phyloP scores from a whole-genome alignment of 2,888 invertebrate genomes.

The Lacanobia wlatinum region DNA sequence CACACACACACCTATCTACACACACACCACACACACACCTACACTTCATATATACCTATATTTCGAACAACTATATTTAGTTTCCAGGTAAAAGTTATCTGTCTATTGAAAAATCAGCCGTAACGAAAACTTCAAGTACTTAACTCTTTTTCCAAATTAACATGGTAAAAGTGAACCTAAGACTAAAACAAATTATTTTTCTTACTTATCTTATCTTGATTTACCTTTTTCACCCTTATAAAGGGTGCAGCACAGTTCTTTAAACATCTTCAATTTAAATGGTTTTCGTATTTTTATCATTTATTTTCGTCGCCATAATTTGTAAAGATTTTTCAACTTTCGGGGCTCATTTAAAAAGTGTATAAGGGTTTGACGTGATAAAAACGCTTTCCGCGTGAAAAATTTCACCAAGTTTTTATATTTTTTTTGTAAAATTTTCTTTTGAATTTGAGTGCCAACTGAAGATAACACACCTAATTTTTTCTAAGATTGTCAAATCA shows the following conservation, averaged over 20 bases:
- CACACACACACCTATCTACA: no score
- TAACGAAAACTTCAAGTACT: no score
- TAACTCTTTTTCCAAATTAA: no score
- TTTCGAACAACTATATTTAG: no score
- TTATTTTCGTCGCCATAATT: slow-evolving; percentile 22
- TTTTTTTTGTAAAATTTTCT: slow-evolving; percentile 14
- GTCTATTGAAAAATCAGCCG: no score
- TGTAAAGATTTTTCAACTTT: slow-evolving; percentile 16
- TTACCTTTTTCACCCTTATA: not conserved
- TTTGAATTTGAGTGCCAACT: not conserved
- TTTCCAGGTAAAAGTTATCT: no score
- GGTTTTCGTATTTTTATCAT: slow-evolving; percentile 6
- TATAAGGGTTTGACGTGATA: not conserved
- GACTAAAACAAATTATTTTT: slow-evolving; percentile 6
- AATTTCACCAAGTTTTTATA: slow-evolving; percentile 14
- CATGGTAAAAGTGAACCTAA: not conserved
- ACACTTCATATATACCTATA: no score
- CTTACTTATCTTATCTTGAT: slow-evolving; percentile 22
- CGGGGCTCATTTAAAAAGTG: not conserved
- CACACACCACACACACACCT: no score
- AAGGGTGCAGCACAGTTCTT: no score
- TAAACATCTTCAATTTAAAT: not conserved
- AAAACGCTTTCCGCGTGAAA: slow-evolving; percentile 13
- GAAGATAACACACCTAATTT: slow-evolving; percentile 16
- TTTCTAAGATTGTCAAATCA: not conserved